These are phyloP conservation scores for Rhogogaster chlorosoma DNA, from an alignment of 2,888 invertebrate species.

Conservation along the genomic window DNA sequence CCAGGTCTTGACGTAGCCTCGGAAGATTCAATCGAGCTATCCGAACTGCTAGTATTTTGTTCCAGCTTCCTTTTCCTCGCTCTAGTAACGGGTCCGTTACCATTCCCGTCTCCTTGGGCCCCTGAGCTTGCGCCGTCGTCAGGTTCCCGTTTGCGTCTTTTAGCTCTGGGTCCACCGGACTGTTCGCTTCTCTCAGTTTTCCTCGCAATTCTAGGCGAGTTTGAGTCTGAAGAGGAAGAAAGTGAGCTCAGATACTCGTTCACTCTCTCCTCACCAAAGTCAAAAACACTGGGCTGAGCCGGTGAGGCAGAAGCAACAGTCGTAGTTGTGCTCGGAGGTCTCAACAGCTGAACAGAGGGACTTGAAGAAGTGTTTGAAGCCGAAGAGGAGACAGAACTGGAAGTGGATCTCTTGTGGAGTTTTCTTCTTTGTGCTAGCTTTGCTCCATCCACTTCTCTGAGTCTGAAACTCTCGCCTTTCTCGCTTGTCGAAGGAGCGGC, in stretches of 20 bases:
- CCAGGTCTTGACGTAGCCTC: conserved; percentile 56
- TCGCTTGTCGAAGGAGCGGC: conserved; percentile 86
- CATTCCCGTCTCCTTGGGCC: conserved; percentile 41
- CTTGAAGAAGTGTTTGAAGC: conserved; percentile 75
- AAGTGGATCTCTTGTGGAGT: conserved; percentile 81
- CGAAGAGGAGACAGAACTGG: conserved; percentile 76
- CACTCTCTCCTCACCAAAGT: conserved; percentile 78
- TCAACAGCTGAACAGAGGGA: conserved; percentile 64
- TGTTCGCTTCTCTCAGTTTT: conserved; percentile 30
- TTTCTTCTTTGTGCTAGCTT: conserved; percentile 85
- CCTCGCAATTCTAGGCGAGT: conserved; percentile 64
- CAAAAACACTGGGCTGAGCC: conserved; percentile 75
- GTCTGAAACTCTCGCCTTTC: conserved; percentile 85
- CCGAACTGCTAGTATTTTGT: conserved; percentile 58
- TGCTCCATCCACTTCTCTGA: conserved; percentile 86
- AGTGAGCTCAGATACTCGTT: conserved; percentile 79
- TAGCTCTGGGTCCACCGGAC: conserved; percentile 56
- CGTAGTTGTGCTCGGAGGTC: conserved; percentile 64
- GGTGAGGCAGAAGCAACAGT: conserved; percentile 67
- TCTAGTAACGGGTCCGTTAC: conserved; percentile 71
- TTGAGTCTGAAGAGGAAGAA: conserved; percentile 76
- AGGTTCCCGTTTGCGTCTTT: conserved; percentile 61
- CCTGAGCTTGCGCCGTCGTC: conserved; percentile 1
- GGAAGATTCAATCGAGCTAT: conserved; percentile 61
- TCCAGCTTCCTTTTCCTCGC: conserved; percentile 73